Evolutionary conservation across 1,140 invertebrate genomes (phyloP).

Genomic region (Bombus picipes): DNA sequence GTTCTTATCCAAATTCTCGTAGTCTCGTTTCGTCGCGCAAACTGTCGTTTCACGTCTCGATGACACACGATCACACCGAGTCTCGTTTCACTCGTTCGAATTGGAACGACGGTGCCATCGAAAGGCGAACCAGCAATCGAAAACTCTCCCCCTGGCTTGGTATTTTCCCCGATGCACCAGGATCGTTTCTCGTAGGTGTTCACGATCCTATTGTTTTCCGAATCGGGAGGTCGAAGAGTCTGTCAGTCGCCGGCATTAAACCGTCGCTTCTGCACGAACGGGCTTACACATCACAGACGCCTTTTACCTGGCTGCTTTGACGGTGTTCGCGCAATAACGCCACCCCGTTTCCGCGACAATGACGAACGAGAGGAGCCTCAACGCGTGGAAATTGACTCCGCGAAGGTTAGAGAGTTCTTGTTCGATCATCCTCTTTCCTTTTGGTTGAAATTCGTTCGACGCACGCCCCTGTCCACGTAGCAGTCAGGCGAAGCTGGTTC

Average conservation of each 20-base stretch:
- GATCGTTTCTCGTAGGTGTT: neutral
- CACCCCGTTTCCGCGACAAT: neutral
- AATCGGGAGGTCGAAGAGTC: neutral
- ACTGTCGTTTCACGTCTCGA: neutral
- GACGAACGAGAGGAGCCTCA: neutral
- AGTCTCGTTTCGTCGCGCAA: no score
- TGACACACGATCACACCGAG: neutral
- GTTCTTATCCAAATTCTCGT: no score
- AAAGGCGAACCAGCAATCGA: neutral
- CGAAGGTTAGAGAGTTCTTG: neutral
- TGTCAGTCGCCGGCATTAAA: constrained; percentile 19
- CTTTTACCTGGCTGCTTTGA: constrained; percentile 28
- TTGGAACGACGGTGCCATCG: neutral
- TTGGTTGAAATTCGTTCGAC: neutral
- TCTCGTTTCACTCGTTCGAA: neutral
- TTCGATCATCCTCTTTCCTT: neutral
- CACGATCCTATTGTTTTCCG: constrained; percentile 30
- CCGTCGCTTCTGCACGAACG: constrained; percentile 69
- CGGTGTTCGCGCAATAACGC: neutral
- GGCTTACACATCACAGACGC: constrained; percentile 46
- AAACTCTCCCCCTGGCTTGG: no score
- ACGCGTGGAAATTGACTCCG: neutral
- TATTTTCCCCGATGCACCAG: neutral
- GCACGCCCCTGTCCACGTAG: neutral
- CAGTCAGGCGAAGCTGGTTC: no score